Conservation (phyloP, 2,797 vertebrate species). For the Cyprinodon diabolis region DNA sequence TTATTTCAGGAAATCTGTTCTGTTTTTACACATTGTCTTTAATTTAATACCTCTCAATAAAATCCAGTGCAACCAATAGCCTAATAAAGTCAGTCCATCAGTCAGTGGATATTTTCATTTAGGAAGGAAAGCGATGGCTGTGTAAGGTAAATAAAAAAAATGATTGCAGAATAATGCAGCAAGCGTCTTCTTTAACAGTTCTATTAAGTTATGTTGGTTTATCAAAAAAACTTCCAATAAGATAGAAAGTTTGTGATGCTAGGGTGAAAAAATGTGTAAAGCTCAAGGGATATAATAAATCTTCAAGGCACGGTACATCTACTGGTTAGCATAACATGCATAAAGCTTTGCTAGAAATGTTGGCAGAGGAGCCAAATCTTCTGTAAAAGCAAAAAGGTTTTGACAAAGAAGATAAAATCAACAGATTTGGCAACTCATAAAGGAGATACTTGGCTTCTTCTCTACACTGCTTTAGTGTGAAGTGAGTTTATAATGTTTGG, state of each 20-base stretch:
- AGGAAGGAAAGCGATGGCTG: neutral
- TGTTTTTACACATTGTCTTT: neutral
- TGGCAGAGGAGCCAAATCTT: neutral
- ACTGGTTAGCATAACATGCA: constrained; percentile 4
- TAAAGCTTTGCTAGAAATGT: neutral
- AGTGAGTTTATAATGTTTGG: neutral
- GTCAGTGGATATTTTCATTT: neutral
- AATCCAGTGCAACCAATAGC: neutral
- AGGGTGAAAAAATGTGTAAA: neutral
- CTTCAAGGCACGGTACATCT: neutral
- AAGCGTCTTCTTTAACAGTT: neutral
- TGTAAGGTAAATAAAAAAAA: neutral
- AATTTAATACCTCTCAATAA: neutral
- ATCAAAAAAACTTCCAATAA: neutral
- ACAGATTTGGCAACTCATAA: neutral
- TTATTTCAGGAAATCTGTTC: neutral
- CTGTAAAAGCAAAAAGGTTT: constrained; percentile 1
- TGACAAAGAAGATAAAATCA: constrained; percentile 8
- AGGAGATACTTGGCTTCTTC: neutral
- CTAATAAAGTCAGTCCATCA: neutral
- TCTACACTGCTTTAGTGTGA: neutral
- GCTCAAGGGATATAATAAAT: neutral
- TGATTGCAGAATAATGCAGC: too few species aligned
- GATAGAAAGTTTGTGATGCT: neutral
- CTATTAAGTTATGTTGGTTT: neutral